A percentile compares a stretch with the other conserved stretches of the same genome.
Evolutionary conservation across 2,113 vertebrate genomes (phyloP).

Genomic region (Tupaia tana): DNA sequence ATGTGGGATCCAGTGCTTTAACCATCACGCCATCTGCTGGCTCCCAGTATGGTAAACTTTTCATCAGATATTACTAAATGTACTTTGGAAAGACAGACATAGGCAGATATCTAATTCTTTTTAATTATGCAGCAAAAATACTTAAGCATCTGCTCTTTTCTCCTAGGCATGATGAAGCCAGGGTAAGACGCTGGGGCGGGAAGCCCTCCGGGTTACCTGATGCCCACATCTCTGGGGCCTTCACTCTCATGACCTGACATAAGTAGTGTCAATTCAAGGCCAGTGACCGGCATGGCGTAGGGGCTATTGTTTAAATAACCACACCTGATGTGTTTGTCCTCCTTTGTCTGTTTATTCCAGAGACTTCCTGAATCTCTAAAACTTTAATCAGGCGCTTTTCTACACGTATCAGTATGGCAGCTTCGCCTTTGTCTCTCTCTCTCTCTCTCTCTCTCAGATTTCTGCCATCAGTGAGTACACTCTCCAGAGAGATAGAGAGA

Average conservation of each 20-base stretch:
- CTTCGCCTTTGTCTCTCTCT: neutral
- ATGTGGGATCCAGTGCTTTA: too few species aligned
- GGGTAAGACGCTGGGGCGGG: neutral
- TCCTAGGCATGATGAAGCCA: neutral
- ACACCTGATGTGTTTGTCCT: neutral
- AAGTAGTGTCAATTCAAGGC: neutral
- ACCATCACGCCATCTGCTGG: too few species aligned
- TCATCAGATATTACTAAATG: neutral
- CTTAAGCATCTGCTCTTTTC: neutral
- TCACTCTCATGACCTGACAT: neutral
- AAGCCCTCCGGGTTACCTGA: neutral
- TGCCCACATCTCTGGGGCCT: too few species aligned
- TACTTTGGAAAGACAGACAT: neutral
- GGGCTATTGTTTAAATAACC: neutral
- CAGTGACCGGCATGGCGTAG: neutral
- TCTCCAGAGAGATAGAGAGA: too few species aligned
- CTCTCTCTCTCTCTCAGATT: too few species aligned
- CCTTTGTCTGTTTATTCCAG: neutral
- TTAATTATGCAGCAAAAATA: neutral
- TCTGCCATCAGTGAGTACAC: too few species aligned
- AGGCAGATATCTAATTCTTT: neutral
- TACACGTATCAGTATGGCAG: neutral
- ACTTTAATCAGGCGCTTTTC: neutral
- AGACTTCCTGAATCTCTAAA: neutral
- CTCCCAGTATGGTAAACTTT: neutral